Evolutionary conservation across 2,797 vertebrate species (phyloP).

Genomic region (Peromyscus nudipes): DNA sequence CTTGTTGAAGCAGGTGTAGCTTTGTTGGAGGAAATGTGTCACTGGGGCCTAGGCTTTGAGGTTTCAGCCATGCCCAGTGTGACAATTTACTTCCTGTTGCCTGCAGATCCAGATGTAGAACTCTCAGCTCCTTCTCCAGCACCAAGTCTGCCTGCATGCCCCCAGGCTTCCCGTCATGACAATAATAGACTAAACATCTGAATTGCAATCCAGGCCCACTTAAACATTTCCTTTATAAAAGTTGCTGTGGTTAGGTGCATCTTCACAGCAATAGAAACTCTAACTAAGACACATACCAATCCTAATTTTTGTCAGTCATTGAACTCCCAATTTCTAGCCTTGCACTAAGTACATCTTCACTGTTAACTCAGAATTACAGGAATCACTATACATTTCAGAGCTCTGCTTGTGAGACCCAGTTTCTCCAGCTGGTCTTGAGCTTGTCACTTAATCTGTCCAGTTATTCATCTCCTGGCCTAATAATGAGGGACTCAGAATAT

Average conservation of each 20-base stretch:
- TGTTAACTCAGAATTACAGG: conserved; percentile 21
- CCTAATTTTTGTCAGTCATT: not conserved
- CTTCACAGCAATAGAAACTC: not conserved
- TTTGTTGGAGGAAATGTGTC: not conserved
- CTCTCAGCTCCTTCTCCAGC: not conserved
- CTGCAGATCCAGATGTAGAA: not conserved
- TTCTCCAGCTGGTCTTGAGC: not conserved
- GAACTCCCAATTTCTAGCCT: not conserved
- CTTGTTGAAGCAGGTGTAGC: not conserved
- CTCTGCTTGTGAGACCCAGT: not conserved
- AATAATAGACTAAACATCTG: not conserved
- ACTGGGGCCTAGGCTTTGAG: not conserved
- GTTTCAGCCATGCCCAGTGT: not conserved
- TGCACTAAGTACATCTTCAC: not conserved
- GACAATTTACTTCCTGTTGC: not conserved
- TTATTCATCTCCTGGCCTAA: conserved; percentile 45
- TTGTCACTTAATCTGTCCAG: conserved; percentile 16
- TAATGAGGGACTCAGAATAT: not conserved
- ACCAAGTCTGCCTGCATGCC: not conserved
- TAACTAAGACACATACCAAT: not conserved
- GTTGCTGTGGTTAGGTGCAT: too few relatives aligned
- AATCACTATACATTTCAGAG: not conserved
- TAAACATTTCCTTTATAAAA: not conserved
- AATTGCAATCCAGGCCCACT: not conserved
- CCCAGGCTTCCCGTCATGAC: not conserved